Base-by-base conservation (phyloP, 1,140 invertebrate genomes). In the Panagrolaimus sp. region DNA sequence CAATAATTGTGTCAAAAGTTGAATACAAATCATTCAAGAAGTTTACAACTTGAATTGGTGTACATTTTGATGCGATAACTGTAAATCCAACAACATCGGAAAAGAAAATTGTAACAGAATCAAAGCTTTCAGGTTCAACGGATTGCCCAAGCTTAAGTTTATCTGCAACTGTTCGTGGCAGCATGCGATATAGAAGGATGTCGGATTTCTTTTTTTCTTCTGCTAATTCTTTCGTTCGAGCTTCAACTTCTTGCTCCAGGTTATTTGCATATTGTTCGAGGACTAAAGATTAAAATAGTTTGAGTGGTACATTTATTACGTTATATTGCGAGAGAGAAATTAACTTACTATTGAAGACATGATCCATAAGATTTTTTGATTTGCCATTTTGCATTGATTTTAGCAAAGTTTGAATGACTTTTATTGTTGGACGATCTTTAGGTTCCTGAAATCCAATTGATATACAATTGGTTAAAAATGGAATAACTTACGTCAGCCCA, bases 121-220 rank as follows among this genome's bases (percentile, higher is more conserved):
- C 91, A 83, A 91, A 96, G 0, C 89, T 91, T 84, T 96, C 93
- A 1, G 93, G 92, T 72, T 91, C 89, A 7, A 96, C 92, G 0
- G 90, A 88, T 81, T 92, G 88, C 0, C 92, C 92, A 67, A 88
- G 86, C 74, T 94, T 95, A 53, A 96, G 84, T 75, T 92, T 90
- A 46, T 89, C 89, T 4, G 92, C 92, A 23, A 69, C 64, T n/a
- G 64, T 23, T 16, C 65, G 88, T 0, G 93, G 93, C 61, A 97
- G 82, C 92, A 96, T 94, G 84, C 92, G 78, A 89, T 90, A 69
- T 0, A 96, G 84, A 27, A 96, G 82, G 11, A 89, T 89, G 77
- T 91, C 90, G 70, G 92, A 94, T 86, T 95, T 95, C 84, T 93
- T 93, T 82, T 96, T 96, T 84, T 96, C 93, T 82, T 95, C 92